Base-by-base conservation (phyloP, 2,113 vertebrate genomes). In the Gnathonemus echidnorhynchus region DNA sequence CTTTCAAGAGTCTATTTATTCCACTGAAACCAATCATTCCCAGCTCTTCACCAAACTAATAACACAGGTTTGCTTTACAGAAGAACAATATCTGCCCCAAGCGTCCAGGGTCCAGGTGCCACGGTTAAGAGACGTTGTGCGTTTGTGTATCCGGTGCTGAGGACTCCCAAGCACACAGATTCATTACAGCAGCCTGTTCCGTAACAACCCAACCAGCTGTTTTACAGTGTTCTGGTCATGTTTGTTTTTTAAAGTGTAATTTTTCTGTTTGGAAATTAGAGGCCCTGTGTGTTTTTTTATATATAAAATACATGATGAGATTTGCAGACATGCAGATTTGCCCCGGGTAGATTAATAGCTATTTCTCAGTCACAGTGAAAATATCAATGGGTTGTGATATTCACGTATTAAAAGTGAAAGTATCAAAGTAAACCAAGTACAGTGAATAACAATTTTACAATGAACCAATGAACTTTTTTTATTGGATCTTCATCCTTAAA, bases 21-120 rank as follows among this genome's bases (percentile, higher is more conserved):
- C 53, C 42, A 48, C 45, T 2, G 42, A 62, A 90, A 49, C 42
- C 45, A 85, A 62, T 83, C 31, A 84, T 84, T 83, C 77, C 89
- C 74, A 56, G 42, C 42, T 35, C 89, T 53, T 85, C 89, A 89
- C 42, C 39, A 62, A 31, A 86, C 39, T 35, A 84, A 89, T 10
- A 53, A 52, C 8, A 15, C 77, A 50, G 62, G n/a, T 31, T 27
- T 66, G 58, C 58, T 66, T 70, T 70, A 70, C n/a, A 31, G n/a
- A 66, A 52, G 89, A 85, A 45, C 19, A 24, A 31, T 84, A 11
- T 35, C 49, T 39, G 88, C 46, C 70, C 49, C 50, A 45, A 45
- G 88, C 10, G 8, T 21, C 56, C 70, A 45, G 46, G 46, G 66
- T 39, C 42, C 45, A 77, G 62, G 62, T 39, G n/a, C 4, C 27